Base-by-base conservation (phyloP, 1,140 invertebrate genomes). In the Drosophila setifemur region DNA sequence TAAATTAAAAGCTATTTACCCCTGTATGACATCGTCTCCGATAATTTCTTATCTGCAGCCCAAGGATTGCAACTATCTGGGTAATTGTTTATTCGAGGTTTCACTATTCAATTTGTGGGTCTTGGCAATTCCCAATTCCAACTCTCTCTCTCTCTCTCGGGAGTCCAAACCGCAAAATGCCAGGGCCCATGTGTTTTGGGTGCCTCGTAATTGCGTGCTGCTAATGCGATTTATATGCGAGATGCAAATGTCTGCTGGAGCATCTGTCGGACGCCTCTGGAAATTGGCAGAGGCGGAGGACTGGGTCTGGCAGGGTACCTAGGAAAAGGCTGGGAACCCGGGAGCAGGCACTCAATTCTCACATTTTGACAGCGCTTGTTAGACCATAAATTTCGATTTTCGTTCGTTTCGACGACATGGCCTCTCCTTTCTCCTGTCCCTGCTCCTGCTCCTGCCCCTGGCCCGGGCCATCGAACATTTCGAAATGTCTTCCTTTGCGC, bases 211-310 rank as follows among this genome's bases (percentile, higher is more conserved):
- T 71, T 85, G 74, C 74, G 66, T 74, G 54, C 67, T 63, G 50
- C 64, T 83, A 83, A 83, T 83, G 79, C 81, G 81, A 86, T 86
- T 86, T 86, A 86, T 85, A 86, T 86, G 81, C 81, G 54, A 76
- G 67, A 73, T 81, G 75, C 75, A 76, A 86, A 86, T 86, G 78
- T 53, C 69, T 63, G 55, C 4, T 6, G 11, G 18, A 47, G 67
- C 68, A 71, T 33, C 31, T 71, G 66, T n/a, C 11, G 7, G 14
- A 19, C 18, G 29, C 2, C 45, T n/a, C 44, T 39, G 25, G 16
- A 29, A 18, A 18, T 4, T 3, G 47, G 39, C 42, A 40, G 8
- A 44, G 39, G 31, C 14, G 12, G 18, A 12, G 29, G 11, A n/a
- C n/a, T n/a, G n/a, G n/a, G n/a, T n/a, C n/a, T 14, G 12, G 53